phyloP scores from a whole-genome alignment of 2,888 invertebrate genomes.

The Pollenia labialis region DNA sequence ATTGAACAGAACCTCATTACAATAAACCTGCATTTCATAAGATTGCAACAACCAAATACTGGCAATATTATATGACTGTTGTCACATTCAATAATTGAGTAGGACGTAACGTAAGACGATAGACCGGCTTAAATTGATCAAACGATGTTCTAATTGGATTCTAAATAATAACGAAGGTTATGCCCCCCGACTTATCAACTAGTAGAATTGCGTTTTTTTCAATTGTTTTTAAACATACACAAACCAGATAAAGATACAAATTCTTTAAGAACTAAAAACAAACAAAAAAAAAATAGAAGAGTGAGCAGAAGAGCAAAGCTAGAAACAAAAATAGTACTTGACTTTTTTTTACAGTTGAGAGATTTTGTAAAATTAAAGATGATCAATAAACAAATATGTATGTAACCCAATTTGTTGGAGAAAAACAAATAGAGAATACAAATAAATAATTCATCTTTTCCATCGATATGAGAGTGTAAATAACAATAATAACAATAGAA shows the following conservation, averaged over 20 bases:
- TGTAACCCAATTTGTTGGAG: conserved; percentile 49
- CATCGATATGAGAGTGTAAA: conserved; percentile 17
- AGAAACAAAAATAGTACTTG: background rate
- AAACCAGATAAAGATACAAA: conserved; percentile 17
- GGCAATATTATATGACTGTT: background rate
- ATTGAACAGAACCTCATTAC: conserved; percentile 25
- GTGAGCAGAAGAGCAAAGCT: conserved; percentile 22
- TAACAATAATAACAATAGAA: background rate
- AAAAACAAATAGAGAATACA: conserved; percentile 20
- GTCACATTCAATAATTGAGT: conserved; percentile 14
- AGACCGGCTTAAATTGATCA: conserved; percentile 19
- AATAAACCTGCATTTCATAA: conserved; percentile 30
- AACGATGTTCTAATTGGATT: conserved; percentile 43
- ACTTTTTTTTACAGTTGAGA: background rate
- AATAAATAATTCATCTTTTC: conserved; percentile 37
- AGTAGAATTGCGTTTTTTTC: conserved; percentile 34
- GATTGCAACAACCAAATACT: conserved; percentile 6
- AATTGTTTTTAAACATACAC: conserved; percentile 21
- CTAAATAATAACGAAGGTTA: conserved; percentile 45
- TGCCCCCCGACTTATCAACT: conserved; percentile 49
- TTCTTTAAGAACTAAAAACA: conserved; percentile 19
- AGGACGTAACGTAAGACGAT: conserved; percentile 22
- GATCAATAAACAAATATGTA: conserved; percentile 54
- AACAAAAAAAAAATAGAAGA: background rate
- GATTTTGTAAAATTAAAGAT: conserved; percentile 42